Base-by-base conservation (phyloP, 2,888 invertebrate species). In the Deilephila elpenor region DNA sequence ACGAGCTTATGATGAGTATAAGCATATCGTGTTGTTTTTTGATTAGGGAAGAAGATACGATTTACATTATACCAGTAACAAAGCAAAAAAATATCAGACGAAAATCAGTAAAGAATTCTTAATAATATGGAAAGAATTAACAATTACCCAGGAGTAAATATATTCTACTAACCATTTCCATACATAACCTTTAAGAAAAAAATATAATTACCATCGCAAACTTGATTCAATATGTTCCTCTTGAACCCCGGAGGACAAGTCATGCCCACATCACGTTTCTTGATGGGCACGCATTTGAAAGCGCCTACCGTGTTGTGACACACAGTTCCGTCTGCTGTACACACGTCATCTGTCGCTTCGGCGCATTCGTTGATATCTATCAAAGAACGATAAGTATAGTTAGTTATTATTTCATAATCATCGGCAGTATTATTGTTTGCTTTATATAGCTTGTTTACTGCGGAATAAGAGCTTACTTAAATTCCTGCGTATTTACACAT, bases 301-400 rank as follows among this genome's bases (percentile, higher is more conserved):
- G 96, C 95, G 0, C 97, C 97, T 0, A 95, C 95, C 59, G 96
- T 96, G 86, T 97, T 97, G 79, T 96, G 95, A 83, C 97, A 97
- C 1, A 95, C 93, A 37, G 96, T 96, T 60, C 95, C 93, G 8
- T 91, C 90, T 0, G 93, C 95, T 73, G 96, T 96, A 72, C 95
- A 91, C 73, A 96, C 93, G 72, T 95, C 91, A 51, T 96, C 96
- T 61, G 95, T 91, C 0, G 91, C 84, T 80, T 94, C 94, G 0
- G 93, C 92, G 82, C 98, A 98, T 88, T 98, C 98, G 86, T 98
- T 96, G 79, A 98, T 96, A 91, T 98, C 98, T 98, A 78, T 80
- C 71, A 73, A 5, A 29, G 8, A 60, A 25, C 19, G 14, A 53
- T 4, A 53, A 1, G 25, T 25, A 25, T 0, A 25, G 0, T 1